Conservation (phyloP, 2,888 invertebrate genomes). For the Xanthostigma xanthostigma region DNA sequence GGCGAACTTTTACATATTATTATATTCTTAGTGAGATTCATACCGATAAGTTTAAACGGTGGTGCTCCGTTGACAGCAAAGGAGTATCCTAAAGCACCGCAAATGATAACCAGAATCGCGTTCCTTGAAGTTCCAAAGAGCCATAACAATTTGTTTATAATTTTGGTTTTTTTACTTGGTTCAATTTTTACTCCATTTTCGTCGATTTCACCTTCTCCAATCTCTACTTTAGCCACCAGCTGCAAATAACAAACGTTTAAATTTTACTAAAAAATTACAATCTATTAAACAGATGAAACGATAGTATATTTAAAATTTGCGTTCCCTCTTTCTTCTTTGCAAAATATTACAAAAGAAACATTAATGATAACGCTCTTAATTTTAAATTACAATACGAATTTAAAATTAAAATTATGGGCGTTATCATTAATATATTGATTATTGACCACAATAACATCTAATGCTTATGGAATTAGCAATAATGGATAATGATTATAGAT, state of each 20-base stretch:
- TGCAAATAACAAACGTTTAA: constrained; percentile 23
- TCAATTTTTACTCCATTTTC: constrained; percentile 17
- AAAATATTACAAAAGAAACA: no score
- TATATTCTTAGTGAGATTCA: constrained; percentile 12
- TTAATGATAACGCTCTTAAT: no score
- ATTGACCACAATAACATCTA: no score
- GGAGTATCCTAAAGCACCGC: constrained; percentile 54
- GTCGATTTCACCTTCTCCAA: constrained; percentile 35
- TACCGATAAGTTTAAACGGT: constrained; percentile 57
- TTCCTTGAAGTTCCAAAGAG: constrained; percentile 67
- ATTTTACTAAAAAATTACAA: constrained; percentile 4
- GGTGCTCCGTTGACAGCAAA: constrained; percentile 35
- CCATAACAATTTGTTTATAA: constrained; percentile 55
- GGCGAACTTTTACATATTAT: not conserved
- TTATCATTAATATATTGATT: no score
- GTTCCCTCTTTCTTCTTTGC: no score
- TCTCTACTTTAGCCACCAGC: constrained; percentile 46
- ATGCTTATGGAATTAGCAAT: no score
- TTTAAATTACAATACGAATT: no score
- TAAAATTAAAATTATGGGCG: no score
- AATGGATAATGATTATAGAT: no score
- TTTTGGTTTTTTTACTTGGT: constrained; percentile 37
- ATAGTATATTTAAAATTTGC: not conserved
- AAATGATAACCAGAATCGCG: constrained; percentile 65
- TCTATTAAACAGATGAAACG: not conserved